Base-by-base conservation (phyloP, 2,113 vertebrate species). In the Oncorhynchus clarkii region DNA sequence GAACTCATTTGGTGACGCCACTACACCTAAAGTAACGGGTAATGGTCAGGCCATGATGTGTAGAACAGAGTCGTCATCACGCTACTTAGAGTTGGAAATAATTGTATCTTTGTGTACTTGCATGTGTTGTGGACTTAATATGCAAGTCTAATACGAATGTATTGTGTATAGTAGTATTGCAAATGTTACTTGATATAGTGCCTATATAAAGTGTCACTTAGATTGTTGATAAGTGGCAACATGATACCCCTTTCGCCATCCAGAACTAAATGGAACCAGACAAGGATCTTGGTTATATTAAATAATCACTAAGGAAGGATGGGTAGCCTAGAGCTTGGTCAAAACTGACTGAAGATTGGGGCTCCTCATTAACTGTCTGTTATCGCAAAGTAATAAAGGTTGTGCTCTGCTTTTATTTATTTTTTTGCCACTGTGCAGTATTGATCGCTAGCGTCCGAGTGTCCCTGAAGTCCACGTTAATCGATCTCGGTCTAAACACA, bases 391-490 rank as follows among this genome's bases (percentile, higher is more conserved):
- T 71, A 73, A 76, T 73, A 68, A 83, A 82, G 81, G 74, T 69
- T 45, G 70, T 60, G 76, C 70, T 84, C 82, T 76, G 64, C 79
- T 87, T 70, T 77, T 73, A 76, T 72, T 62, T 27, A 27, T 27
- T 75, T 82, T 81, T 68, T 78, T 84, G 82, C 81, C 82, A 81
- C 31, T 26, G 77, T 54, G 75, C 80, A 65, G 67, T 84, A 91
- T 92, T 89, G 88, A 91, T 89, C 75, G 87, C 72, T 73, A 14
- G 68, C 78, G 80, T 62, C 79, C 74, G 75, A 76, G 54, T 8
- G 48, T 86, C 89, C 85, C 84, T 81, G 74, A 86, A 85, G 86
- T 83, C 75, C 80, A 86, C 85, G 81, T 84, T 81, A 88, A 91
- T 90, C 84, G 85, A 86, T 88, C 70, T n/a, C 26, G 14, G 78